Base-by-base conservation (phyloP, 2,113 vertebrate species). In the Proteles cristata region DNA sequence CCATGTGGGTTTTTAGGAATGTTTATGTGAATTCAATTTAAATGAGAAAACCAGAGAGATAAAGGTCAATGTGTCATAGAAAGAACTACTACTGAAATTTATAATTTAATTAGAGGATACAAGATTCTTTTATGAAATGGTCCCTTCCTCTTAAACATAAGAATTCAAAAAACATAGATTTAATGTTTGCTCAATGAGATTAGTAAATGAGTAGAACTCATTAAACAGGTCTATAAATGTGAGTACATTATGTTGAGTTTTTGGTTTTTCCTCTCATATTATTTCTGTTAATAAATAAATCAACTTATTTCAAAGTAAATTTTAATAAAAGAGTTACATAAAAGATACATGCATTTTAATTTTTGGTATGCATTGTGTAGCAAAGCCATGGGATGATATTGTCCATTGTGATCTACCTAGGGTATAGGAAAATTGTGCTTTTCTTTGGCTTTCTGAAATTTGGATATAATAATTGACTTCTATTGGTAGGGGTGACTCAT, bases 51-150 rank as follows among this genome's bases (percentile, higher is more conserved):
- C 11, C 73, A 89, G 39, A 95, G 95, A 88, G 87, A 97, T 89
- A 98, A 97, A 98, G 77, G 11, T 65, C 93, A 96, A 73, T 80
- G 74, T 96, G 16, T 97, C 86, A 97, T 26, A 61, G 69, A 97
- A 19, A 95, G 90, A 97, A 90, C 6, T 35, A 74, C 14, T 23
- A 58, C 33, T 82, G 2, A 97, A 96, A 96, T 74, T 94, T 83
- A 92, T 93, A 91, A 94, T 45, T 95, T 55, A 97, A 98, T 98
- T 97, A 93, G 84, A 23, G 12, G 83, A 25, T 68, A 96, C 55
- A 97, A 45, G 31, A 92, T 98, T 79, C 21, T 86, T 94, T 92
- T 16, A 53, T 33, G 33, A 88, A 98, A 89, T 23, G 0, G 45
- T 82, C 26, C 73, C 4, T 96, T 65, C n/a, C n/a, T 95, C 96